Evolutionary conservation across 2,113 vertebrate genomes (phyloP).

Genomic region (Phalacrocorax pelagicus): DNA sequence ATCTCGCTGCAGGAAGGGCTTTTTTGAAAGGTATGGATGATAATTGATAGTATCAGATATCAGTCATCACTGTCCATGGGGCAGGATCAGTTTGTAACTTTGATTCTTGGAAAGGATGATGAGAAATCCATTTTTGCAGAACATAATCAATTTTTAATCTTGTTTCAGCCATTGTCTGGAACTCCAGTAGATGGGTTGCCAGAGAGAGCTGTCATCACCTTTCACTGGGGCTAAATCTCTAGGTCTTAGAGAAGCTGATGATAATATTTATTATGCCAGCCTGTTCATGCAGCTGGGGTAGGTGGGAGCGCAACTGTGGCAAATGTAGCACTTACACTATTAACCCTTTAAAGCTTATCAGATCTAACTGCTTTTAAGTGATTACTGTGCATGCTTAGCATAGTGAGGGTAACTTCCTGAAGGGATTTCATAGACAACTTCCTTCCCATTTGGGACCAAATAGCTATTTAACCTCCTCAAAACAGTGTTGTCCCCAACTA

Average conservation of each 20-base stretch:
- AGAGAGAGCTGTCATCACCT: neutral
- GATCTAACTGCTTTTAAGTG: neutral
- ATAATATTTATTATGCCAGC: neutral
- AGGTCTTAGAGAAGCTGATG: neutral
- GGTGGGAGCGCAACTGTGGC: neutral
- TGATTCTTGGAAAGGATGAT: neutral
- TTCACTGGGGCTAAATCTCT: neutral
- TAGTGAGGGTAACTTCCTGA: neutral
- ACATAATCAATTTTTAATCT: neutral
- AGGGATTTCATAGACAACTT: neutral
- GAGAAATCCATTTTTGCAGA: neutral
- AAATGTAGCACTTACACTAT: rapidly evolving
- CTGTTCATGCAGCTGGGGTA: neutral
- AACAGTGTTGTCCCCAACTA: neutral
- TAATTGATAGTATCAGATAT: neutral
- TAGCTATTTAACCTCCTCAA: neutral
- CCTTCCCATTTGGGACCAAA: neutral
- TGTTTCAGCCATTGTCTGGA: neutral
- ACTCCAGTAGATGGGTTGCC: neutral
- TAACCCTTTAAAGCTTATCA: neutral
- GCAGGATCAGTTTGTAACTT: neutral
- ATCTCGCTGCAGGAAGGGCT: neutral
- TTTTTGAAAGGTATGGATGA: neutral
- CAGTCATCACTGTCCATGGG: neutral
- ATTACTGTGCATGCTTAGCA: too few species aligned